Evolutionary conservation across 1,140 invertebrate genomes (phyloP), one percentile per base, ranked within the genome.

Genomic region (Sesamia nonagrioides): DNA sequence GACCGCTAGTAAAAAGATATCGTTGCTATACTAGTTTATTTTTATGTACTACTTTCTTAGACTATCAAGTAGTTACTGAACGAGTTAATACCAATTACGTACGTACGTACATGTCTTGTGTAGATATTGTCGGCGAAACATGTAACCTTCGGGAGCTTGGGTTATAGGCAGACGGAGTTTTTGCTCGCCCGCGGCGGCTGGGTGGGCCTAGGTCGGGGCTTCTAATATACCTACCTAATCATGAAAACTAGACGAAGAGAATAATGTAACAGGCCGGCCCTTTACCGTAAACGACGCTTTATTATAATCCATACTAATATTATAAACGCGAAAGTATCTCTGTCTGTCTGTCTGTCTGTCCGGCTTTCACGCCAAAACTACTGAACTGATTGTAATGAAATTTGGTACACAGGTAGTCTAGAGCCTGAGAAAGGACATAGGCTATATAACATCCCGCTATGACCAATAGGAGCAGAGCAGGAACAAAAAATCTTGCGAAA

Each of bases 201-300:
- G 9, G 75, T 11, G 75, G 27, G 75, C 17, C n/a, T 15, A 33
- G 45, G 74, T 6, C 42, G 27, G 42, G 45, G 15, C 21, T 21
- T 35, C 75, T 78, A 81, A 81, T 78, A 78, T 78, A n/a, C n/a
- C n/a, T n/a, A n/a, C n/a, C n/a, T n/a, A 74, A 78, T 73, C 77
- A 77, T 78, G 50, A 52, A 77, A 75, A 78, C 75, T 74, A 74
- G 60, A 68, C 66, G 73, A 71, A 76, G 58, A 37, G 45, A 73
- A 60, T 81, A 81, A 68, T 73, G 71, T 81, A 18, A 42, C 11
- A 45, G 37, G 37, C n/a, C 8, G 11, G 61, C 13, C 37, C 37
- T 45, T 13, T 40, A 40, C 37, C 37, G 11, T 6, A 9, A 66
- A 17, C 61, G n/a, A 66, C 17, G 37, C 61, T n/a, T 40, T n/a